Evolutionary conservation across 2,797 vertebrate species (phyloP).

Genomic region (Myoxocephalus aenaeus): DNA sequence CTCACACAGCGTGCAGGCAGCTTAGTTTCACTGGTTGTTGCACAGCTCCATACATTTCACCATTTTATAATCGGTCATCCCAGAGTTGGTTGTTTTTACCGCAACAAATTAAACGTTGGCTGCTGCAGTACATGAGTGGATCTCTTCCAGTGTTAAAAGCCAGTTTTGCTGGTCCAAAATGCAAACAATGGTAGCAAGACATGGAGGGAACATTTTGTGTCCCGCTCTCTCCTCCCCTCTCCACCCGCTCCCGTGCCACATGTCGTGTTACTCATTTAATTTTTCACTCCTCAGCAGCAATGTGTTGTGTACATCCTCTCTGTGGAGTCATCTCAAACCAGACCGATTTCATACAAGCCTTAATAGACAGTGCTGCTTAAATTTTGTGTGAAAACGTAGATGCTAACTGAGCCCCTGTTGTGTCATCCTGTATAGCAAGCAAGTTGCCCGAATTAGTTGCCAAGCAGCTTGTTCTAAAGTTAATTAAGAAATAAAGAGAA

Average conservation of each 20-base stretch:
- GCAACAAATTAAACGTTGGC: not conserved
- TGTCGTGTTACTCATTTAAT: slow-evolving; percentile 25
- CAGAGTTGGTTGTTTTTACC: slow-evolving; percentile 3
- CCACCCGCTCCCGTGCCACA: slow-evolving; percentile 33
- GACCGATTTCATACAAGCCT: slow-evolving; percentile 77
- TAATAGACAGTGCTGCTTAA: slow-evolving; percentile 75
- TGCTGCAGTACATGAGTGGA: slow-evolving; percentile 20
- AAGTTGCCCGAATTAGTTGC: slow-evolving; percentile 40
- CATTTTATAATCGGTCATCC: not conserved
- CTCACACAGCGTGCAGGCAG: not conserved
- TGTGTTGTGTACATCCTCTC: slow-evolving; percentile 11
- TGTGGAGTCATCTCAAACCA: slow-evolving; percentile 37
- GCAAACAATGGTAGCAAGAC: slow-evolving; percentile 40
- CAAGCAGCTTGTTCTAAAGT: slow-evolving; percentile 31
- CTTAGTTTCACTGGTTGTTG: slow-evolving; percentile 3
- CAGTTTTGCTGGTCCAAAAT: slow-evolving; percentile 29
- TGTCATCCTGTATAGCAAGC: slow-evolving; percentile 29
- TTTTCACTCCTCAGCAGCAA: slow-evolving; percentile 26
- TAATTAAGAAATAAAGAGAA: slow-evolving; percentile 14
- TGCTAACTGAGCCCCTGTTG: slow-evolving; percentile 37
- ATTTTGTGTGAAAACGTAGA: slow-evolving; percentile 66
- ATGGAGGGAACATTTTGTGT: slow-evolving; percentile 3
- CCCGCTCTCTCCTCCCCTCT: slow-evolving; percentile 2
- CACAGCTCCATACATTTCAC: slow-evolving; percentile 23
- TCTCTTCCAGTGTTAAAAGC: slow-evolving; percentile 1